These are phyloP conservation scores for Pocillopora grandis DNA, from an alignment of 92 coral and sea anemone genomes.

Conservation along the genomic window DNA sequence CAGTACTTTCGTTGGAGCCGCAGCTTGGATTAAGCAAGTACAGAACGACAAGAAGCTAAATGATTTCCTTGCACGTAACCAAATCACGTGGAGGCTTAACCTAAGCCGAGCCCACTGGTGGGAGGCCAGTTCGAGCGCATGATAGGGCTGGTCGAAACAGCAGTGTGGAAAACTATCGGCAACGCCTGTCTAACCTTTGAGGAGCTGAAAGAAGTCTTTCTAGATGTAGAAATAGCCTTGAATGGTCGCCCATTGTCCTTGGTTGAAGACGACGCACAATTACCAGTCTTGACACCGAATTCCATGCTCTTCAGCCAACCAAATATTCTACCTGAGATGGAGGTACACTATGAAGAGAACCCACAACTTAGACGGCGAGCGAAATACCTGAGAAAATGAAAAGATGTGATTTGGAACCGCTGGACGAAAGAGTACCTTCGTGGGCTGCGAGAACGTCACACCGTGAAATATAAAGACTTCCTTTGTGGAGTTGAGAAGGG, in stretches of 20 bases:
- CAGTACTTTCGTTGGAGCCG: conserved; percentile 1
- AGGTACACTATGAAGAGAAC: conserved; percentile 1
- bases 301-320: conserved; percentile 12
- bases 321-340: conserved; percentile 15
- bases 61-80: not conserved
- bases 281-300: conserved; percentile 30
- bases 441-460: conserved; percentile 38
- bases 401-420: conserved; percentile 19
- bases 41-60: conserved; percentile 4
- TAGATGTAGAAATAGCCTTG: not conserved
- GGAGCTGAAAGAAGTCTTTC: not conserved
- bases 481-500: not conserved
- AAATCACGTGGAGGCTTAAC: not conserved
- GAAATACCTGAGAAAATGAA: conserved; percentile 18
- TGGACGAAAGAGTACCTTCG: conserved; percentile 35
- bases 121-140: conserved; percentile 34
- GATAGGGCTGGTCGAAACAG: conserved; percentile 20
- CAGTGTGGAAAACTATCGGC: conserved; percentile 20
- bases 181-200: conserved; percentile 12
- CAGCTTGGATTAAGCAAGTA: not conserved
- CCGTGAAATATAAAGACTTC: not conserved
- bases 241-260: conserved; percentile 38
- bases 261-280: conserved; percentile 28
- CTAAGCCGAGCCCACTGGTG: conserved; percentile 25
- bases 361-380: conserved; percentile 25